Evolutionary conservation across 2,113 vertebrate genomes (phyloP).

Genomic region (Ceratotherium simum): DNA sequence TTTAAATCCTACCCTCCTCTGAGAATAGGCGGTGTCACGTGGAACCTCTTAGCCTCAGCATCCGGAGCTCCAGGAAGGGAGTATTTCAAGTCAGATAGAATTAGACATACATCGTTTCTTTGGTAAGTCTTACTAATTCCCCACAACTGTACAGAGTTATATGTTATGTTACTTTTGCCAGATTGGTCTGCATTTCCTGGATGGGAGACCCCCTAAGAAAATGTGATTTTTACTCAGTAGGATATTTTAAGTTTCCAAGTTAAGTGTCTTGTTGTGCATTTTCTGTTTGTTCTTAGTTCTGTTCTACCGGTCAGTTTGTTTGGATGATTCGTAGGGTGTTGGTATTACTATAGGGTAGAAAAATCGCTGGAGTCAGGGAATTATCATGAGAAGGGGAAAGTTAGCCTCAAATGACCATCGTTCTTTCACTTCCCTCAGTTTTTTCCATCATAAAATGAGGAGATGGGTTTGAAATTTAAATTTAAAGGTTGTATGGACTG

Average conservation of each 20-base stretch:
- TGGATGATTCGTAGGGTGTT: background rate
- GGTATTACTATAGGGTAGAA: background rate
- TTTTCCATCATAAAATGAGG: background rate
- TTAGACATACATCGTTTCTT: background rate
- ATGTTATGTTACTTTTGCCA: constrained; percentile 18
- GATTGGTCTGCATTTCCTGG: constrained; percentile 2
- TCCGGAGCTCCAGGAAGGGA: background rate
- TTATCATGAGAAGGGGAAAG: background rate
- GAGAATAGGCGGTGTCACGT: constrained; percentile 35
- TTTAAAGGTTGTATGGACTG: background rate
- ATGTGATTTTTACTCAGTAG: background rate
- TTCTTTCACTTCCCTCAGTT: background rate
- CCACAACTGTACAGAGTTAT: background rate
- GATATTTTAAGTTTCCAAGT: background rate
- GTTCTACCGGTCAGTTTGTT: background rate
- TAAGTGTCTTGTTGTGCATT: background rate
- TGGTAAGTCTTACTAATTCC: constrained; percentile 62
- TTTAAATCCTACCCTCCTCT: background rate
- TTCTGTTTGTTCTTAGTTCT: background rate
- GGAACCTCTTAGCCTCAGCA: constrained; percentile 25
- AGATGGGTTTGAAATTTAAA: background rate
- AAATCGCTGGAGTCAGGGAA: background rate
- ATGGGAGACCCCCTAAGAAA: background rate
- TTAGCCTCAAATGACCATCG: constrained; percentile 9
- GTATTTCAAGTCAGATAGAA: background rate